Base-by-base conservation (phyloP, 1,140 invertebrate genomes). In the Drosophila baimaii region DNA sequence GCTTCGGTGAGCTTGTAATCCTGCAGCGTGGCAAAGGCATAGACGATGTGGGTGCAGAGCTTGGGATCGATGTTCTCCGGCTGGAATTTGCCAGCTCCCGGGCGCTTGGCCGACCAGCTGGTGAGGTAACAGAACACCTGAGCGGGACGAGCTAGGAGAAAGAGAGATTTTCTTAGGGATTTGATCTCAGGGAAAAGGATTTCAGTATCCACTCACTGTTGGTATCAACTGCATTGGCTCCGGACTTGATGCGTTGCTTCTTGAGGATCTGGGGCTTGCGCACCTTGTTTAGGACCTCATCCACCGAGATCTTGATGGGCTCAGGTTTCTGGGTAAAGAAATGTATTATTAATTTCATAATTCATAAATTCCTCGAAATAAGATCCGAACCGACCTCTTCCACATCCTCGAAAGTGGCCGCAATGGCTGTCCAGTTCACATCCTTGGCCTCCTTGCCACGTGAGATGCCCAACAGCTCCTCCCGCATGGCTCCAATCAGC, bases 91-190 rank as follows among this genome's bases (percentile, higher is more conserved):
- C 97, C 97, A 23, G 94, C 94, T 43, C 96, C 96, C 0, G 97
- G 96, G 47, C 98, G 93, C 90, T 98, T 98, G 65, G 96, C 95
- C 0, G 98, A 97, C 98, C 98, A 99, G 77, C 96, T 98, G 2
- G 98, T 98, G 91, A 97, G 94, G 90, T 99, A 99, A 91, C 98
- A 99, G 76, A 99, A 95, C 1, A 98, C 95, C 93, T 97, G 96
- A 0, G 96, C 94, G 63, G 95, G 94, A 59, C 97, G 95, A 70
- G 94, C 96, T 97, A 6, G 3, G 31, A 89, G 5, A 23, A 12
- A 1, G 17, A 43, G 2, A 17, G 4, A 2, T 2, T 0, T 0
- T 0, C 12, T 61, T 29, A 10, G 2, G 10, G 1, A 4, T n/a
- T 1, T 5, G 15, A 13, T 19, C 1, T 21, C 9, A 17, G 2